Conservation (phyloP, 2,113 vertebrate species). For the Bujurquina vittata region DNA sequence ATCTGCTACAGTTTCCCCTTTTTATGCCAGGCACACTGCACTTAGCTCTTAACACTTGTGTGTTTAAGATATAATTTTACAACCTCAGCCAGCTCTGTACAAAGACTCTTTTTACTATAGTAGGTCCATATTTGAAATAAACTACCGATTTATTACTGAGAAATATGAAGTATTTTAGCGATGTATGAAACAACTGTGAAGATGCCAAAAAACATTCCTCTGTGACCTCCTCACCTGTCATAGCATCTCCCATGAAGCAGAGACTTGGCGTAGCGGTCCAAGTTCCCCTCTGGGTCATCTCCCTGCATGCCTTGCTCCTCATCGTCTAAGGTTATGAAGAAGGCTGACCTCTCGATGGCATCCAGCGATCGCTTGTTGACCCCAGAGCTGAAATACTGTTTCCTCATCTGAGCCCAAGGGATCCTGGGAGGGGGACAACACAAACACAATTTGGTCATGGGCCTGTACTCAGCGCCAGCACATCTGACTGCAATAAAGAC, state of each 20-base stretch:
- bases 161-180: no score
- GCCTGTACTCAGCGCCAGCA: not conserved
- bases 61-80: not conserved
- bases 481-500: not conserved
- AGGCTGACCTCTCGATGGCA: slow-evolving; percentile 85
- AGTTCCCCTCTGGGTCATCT: slow-evolving; percentile 78
- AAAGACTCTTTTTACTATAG: no score
- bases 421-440: slow-evolving; percentile 64
- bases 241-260: slow-evolving; percentile 88
- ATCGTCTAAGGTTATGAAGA: slow-evolving; percentile 87
- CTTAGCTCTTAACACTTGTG: not conserved
- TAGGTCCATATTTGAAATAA: accelerated
- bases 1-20: accelerated
- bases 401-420: slow-evolving; percentile 82
- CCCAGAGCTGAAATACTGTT: slow-evolving; percentile 78
- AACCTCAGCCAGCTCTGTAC: no score
- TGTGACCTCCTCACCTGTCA: slow-evolving; percentile 80
- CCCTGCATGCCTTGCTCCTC: slow-evolving; percentile 84
- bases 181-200: no score
- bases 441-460: not conserved
- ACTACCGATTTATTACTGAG: no score
- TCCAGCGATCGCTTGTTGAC: slow-evolving; percentile 81
- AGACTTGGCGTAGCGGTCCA: slow-evolving; percentile 87
- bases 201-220: not conserved
- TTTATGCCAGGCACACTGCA: not conserved